These are phyloP conservation scores for Burhinus oedicnemus DNA, from an alignment of 2,113 vertebrate species.

Conservation along the genomic window DNA sequence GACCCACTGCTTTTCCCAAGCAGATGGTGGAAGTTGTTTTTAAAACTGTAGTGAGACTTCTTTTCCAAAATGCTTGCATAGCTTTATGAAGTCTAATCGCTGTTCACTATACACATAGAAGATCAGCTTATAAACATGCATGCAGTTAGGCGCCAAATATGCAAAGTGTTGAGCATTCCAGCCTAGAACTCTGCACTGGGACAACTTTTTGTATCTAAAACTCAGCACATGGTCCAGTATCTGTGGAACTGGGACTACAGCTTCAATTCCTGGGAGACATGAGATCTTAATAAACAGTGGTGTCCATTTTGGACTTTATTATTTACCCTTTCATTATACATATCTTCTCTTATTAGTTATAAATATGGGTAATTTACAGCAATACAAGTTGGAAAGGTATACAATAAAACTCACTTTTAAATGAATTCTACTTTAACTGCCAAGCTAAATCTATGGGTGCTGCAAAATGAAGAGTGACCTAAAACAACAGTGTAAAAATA, in stretches of 20 bases:
- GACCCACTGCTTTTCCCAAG: slow-evolving; percentile 40
- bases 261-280: neutral
- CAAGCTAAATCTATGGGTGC: neutral
- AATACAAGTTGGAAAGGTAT: neutral
- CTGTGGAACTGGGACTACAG: neutral
- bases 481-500: neutral
- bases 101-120: slow-evolving; percentile 6
- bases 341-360: neutral
- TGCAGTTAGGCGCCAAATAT: neutral
- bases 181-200: neutral
- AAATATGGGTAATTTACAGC: neutral
- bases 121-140: neutral
- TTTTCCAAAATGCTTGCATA: slow-evolving; percentile 67
- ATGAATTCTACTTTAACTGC: neutral
- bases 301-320: neutral
- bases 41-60: slow-evolving; percentile 50
- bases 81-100: slow-evolving; percentile 33
- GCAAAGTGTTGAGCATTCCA: neutral
- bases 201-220: neutral
- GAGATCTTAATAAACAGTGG: neutral
- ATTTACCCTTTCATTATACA: neutral
- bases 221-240: neutral
- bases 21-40: slow-evolving; percentile 73
- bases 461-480: neutral
- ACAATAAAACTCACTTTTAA: neutral